Percentiles rank a stretch among this genome's conserved stretches.
phyloP scores from a whole-genome alignment of 2,797 vertebrate species.

The Tachyglossus aculeatus region DNA sequence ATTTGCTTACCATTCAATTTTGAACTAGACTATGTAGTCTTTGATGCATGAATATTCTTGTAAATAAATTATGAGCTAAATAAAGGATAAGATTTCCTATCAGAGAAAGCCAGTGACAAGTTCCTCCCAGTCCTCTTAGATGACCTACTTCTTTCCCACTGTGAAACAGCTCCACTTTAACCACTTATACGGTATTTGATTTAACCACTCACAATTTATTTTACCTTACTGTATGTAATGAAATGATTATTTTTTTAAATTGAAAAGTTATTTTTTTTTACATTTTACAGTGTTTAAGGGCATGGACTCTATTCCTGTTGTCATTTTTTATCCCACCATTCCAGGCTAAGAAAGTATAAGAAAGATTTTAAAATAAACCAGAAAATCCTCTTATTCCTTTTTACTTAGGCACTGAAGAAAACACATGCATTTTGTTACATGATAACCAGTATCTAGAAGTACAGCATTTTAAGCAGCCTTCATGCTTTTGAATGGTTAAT shows the following conservation, averaged over 20 bases:
- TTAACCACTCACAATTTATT: not conserved
- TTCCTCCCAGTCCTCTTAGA: constrained; percentile 1
- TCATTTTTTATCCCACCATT: too few species aligned
- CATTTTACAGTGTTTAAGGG: not conserved
- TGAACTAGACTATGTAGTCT: constrained; percentile 35
- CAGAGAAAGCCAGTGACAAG: constrained; percentile 29
- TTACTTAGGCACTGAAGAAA: too few species aligned
- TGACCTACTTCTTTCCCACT: constrained; percentile 40
- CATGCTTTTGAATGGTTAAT: too few species aligned
- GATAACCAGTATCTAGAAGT: too few species aligned
- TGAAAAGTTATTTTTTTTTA: too few species aligned
- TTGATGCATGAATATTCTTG: constrained; percentile 35
- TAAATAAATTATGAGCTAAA: constrained; percentile 67
- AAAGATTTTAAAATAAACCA: too few species aligned
- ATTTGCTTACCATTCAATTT: constrained; percentile 34
- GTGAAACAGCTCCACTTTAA: not conserved
- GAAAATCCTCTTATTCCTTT: too few species aligned
- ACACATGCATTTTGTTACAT: too few species aligned
- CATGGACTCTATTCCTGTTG: not conserved
- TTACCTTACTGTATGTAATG: not conserved
- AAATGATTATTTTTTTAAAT: not conserved
- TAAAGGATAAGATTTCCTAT: constrained; percentile 55
- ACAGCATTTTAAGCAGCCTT: too few species aligned
- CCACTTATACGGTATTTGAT: not conserved
- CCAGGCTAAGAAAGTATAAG: too few species aligned